Base-by-base conservation (phyloP, 2,888 invertebrate species). In the Phengaris arion region DNA sequence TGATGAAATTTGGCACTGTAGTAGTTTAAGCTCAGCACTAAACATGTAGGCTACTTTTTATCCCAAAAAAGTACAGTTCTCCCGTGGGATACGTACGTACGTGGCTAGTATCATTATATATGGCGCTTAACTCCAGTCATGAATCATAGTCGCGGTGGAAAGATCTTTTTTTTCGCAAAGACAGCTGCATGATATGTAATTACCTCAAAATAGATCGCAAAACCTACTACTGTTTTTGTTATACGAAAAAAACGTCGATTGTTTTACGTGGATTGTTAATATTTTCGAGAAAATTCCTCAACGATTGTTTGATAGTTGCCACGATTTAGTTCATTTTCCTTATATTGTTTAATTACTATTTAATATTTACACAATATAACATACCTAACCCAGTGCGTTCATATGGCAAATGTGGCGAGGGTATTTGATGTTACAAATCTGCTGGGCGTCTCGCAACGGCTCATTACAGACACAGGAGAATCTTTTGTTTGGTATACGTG, bases 151-250 rank as follows among this genome's bases (percentile, higher is more conserved):
- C 15, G 15, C n/a, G n/a, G 57, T 59, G 68, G 74, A 74, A 68
- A 57, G 10, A 35, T 57, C 15, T n/a, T 35, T 9, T 54, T 72
- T 22, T 52, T 22, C n/a, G 48, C 55, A n/a, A 59, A 9, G n/a
- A 51, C 22, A 59, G n/a, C 22, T 8, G 48, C 74, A 22, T 10
- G 13, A 5, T 59, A 22, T 22, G 10, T 59, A 59, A 59, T 59
- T 59, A 59, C 59, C 70, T 51, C 15, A 51, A 70, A 74, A 59
- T 59, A n/a, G 57, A 45, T 22, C 74, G 22, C 45, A 74, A 55
- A 59, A 59, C 74, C 75, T 77, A 78, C 77, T 78, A 68, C 75
- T 81, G 82, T 84, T 85, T 84, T 82, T 77, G 77, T 77, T n/a
- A 6, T 15, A 12, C 51, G 22, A 59, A 52, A 70, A 69, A 70